Base-by-base conservation (phyloP, 2,113 vertebrate species). In the Mus spicilegus region DNA sequence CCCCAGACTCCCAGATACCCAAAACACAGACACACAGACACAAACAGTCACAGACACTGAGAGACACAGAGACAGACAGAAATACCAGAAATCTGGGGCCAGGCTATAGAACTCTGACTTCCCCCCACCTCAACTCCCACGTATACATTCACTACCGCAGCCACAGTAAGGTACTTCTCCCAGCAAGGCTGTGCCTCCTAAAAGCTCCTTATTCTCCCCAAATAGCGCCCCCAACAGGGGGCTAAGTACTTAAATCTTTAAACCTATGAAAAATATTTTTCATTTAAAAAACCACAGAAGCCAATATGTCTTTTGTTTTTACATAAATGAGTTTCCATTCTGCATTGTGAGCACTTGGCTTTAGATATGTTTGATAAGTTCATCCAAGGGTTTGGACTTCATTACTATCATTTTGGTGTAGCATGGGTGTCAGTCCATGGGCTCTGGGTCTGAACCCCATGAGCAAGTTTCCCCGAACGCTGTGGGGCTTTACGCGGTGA, bases 351-450 rank as follows among this genome's bases (percentile, higher is more conserved):
- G 12, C 30, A 36, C 36, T 97, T 89, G 87, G 77, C 67, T 97
- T 96, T 93, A 96, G 36, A 81, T 92, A 56, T 89, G 39, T 72
- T 96, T 95, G 30, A 56, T 65, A n/a, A 89, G 33, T 86, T 80
- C 95, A 97, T 96, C 94, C 80, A 95, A 70, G 92, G 65, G 89
- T 75, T 86, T 61, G 73, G 36, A 58, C 0, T 1, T 81, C 20
- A 24, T 56, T 92, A 28, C 54, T 94, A 89, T 86, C 86, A 75
- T 87, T 95, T 65, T 90, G 22, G 20, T 13, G 22, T 51, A 42
- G 73, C n/a, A 8, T 89, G 95, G 70, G 69, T 93, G 78, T 77
- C 78, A 70, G 87, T 88, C 63, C 49, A n/a, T 28, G 2, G 56
- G 20, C 96, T 96, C 95, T 84, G 24, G 5, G n/a, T 92, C 46